Base-by-base conservation (phyloP, 2,113 vertebrate species). In the Raja brachyura region DNA sequence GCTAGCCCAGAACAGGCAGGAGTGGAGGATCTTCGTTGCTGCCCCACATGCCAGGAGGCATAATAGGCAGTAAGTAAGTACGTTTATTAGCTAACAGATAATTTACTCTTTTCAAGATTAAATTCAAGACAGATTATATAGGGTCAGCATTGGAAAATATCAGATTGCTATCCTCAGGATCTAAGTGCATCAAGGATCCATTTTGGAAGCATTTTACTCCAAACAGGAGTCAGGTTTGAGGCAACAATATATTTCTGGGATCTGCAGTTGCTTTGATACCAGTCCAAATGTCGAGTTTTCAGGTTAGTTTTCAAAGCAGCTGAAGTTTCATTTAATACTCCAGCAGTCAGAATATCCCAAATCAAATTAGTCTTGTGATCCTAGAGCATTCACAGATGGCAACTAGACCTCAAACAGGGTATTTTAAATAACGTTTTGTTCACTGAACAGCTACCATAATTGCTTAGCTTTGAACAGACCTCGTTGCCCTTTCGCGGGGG, bases 71-170 rank as follows among this genome's bases (percentile, higher is more conserved):
- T 48, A 48, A 48, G 39, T 48, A 48, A 48, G 39, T 48, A 48
- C 39, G 39, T 48, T 48, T 48, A 48, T 48, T 48, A 48, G 39
- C 61, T 28, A 63, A 6, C 56, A 86, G 56, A 31, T 25, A 86
- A 61, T 61, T 73, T 86, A n/a, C 56, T 28, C 28, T 86, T 59
- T 31, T 63, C 1, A 59, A 63, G 83, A 86, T 63, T 28, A 88
- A 88, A 88, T 88, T 63, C 14, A 88, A 88, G 61, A 88, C 56
- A 63, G 22, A 28, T n/a, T 85, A 11, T 31, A 63, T 28, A 88
- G 59, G 83, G 83, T 63, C 83, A 88, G n/a, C 59, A 63, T 88
- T 61, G 56, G 56, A 25, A 63, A 86, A 86, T 86, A 63, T n/a
- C 20, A 85, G 59, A n/a, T 59, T 86, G 54, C 56, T 5, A 14